A percentile compares a stretch with the other conserved stretches of the same genome.
These are phyloP conservation scores for Copsychus sechellarum DNA, from an alignment of 2,113 vertebrate genomes.

Conservation along the genomic window DNA sequence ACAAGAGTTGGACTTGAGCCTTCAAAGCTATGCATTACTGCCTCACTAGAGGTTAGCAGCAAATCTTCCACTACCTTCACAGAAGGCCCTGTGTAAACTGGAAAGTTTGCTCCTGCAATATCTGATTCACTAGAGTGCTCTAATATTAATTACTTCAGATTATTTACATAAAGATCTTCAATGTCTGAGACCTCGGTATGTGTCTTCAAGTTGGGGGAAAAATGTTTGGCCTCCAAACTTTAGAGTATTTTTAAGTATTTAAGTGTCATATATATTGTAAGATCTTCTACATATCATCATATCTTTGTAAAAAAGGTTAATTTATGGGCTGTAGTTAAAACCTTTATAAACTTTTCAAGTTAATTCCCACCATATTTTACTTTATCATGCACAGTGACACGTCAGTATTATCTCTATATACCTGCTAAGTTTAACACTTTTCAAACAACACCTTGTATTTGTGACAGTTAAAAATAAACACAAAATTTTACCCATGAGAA, in stretches of 20 bases:
- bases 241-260: not conserved
- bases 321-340: slow-evolving; percentile 59
- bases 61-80: not conserved
- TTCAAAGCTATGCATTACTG: not conserved
- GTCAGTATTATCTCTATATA: slow-evolving; percentile 75
- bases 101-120: not conserved
- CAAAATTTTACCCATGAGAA: slow-evolving; percentile 73
- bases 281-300: not conserved
- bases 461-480: slow-evolving; percentile 82
- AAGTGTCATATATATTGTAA: not conserved
- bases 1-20: not conserved
- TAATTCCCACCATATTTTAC: slow-evolving; percentile 75
- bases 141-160: not conserved
- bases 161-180: not conserved
- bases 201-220: not conserved
- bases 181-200: not conserved
- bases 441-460: slow-evolving; percentile 84
- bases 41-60: not conserved
- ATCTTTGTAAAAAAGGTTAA: slow-evolving; percentile 36
- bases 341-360: slow-evolving; percentile 54
- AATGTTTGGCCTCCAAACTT: not conserved
- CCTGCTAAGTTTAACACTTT: slow-evolving; percentile 77
- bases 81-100: not conserved
- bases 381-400: slow-evolving; percentile 73
- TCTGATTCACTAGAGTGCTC: not conserved